Evolutionary conservation across 2,797 vertebrate species (phyloP), one percentile per base, ranked within the genome.

Genomic region (Macroramphosus scolopax): DNA sequence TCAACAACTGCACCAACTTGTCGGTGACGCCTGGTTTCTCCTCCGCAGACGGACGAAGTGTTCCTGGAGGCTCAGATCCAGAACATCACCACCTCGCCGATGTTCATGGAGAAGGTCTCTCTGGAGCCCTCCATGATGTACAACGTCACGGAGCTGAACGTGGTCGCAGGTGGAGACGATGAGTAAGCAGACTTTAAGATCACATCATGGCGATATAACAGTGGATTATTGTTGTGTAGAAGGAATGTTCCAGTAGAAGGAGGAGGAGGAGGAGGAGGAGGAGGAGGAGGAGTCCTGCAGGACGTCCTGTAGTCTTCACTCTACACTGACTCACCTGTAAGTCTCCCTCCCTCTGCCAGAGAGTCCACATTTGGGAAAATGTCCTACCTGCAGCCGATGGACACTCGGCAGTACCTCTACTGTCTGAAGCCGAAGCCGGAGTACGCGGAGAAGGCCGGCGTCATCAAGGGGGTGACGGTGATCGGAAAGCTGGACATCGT

Each of bases 61-160:
- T 98, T 98, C 84, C 85, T 99, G 33, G 96, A 99, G 88, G 96
- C 96, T 45, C 97, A 99, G 83, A 98, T 99, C 84, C 97, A 99
- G 86, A 99, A 99, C 88, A 98, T 99, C 84, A 99, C 96, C 50
- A 97, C 94, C 2, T 98, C 96, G 6, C 94, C 97, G 0, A 99
- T 99, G 97, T 99, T 96, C 81, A 98, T 99, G 96, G 97, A 98
- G 88, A 98, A 97, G 77, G 97, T 99, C 57, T 98, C 96, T 17
- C 75, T 99, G 62, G 97, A 99, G 40, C 97, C 97, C 0, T 98
- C 96, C 35, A 89, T 97, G 69, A 98, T 98, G 96, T 98, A 99
- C 87, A 95, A 91, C 17, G 96, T 99, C 39, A 91, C 92, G 8
- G 96, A 98, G 87, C 90, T 99, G 82, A 98, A 98, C 85, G 84